Base-by-base conservation (phyloP, 2,888 invertebrate genomes). In the Diadromus collaris region DNA sequence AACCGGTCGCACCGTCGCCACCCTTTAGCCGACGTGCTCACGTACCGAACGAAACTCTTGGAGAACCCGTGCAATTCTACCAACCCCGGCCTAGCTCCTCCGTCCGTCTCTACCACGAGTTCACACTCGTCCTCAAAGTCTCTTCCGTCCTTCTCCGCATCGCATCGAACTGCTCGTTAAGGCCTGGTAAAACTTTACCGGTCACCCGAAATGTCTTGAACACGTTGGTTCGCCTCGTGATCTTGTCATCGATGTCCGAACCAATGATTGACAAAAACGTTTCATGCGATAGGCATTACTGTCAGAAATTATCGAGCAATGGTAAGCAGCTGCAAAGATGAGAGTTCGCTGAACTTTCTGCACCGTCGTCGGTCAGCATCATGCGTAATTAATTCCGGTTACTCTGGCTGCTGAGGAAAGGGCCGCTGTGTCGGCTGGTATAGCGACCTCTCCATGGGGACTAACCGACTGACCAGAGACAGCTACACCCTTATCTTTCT, bases 11-110 rank as follows among this genome's bases (percentile, higher is more conserved):
- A 60, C 51, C 46, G 69, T 64, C 63, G 73, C 69, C 82, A 81
- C 79, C 81, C 83, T 85, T 84, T 76, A 84, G 38, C 86, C 88
- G 86, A 89, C 89, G 89, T 89, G 87, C 88, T 89, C 88, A 86
- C 88, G 87, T 86, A 89, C 85, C 86, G 84, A 87, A 86, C 87
- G 82, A 88, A 90, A 90, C 90, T 90, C 90, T 90, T 89, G 88
- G 89, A 89, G 88, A 87, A 85, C 84, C 83, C 82, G 76, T 83
- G 81, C 82, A 82, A 73, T 76, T 79, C 69, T 73, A 69, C 64
- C 73, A 60, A 44, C 72, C 38, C 72, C 54, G 46, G 16, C 61
- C 48, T 34, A 34, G 63, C 67, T 67, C 65, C 64, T 78, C 70
- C 70, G 69, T 69, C 75, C 54, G 32, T 76, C 71, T 70, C 46